Conservation (phyloP, 2,797 vertebrate genomes). For the Allobates femoralis region DNA sequence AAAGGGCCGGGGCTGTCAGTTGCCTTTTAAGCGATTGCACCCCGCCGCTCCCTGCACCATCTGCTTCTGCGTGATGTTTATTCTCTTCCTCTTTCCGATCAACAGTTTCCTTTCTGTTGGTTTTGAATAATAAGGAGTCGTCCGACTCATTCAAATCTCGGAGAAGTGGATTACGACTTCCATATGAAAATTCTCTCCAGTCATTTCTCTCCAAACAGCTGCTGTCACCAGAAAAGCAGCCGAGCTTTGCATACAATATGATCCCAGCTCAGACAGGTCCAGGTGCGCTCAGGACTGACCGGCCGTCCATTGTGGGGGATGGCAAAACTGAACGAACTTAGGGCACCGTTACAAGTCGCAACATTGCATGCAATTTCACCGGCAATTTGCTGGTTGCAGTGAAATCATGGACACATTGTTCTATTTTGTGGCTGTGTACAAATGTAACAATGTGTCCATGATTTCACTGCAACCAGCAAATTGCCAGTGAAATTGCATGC, state of each 20-base stretch:
- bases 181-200: constrained; percentile 50
- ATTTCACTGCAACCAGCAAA: no score
- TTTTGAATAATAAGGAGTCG: constrained; percentile 51
- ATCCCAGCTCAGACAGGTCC: constrained; percentile 2
- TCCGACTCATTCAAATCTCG: constrained; percentile 53
- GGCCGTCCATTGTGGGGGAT: not conserved
- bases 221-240: constrained; percentile 18
- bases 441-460: no score
- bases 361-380: no score
- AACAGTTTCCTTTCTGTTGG: constrained; percentile 55
- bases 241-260: constrained; percentile 50
- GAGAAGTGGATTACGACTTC: constrained; percentile 10
- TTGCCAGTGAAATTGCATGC: no score
- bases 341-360: no score
- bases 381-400: no score
- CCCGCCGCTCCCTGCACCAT: not conserved
- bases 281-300: not conserved
- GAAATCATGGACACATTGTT: no score
- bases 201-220: constrained; percentile 41
- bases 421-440: no score
- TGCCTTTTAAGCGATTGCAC: constrained; percentile 27
- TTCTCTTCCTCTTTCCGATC: constrained; percentile 58
- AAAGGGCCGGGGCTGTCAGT: constrained; percentile 8
- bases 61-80: constrained; percentile 33
- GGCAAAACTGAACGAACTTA: not conserved